Percentiles rank a stretch among this genome's conserved stretches.
phyloP scores from a whole-genome alignment of 2,888 invertebrate species.

The Apamea crenata region DNA sequence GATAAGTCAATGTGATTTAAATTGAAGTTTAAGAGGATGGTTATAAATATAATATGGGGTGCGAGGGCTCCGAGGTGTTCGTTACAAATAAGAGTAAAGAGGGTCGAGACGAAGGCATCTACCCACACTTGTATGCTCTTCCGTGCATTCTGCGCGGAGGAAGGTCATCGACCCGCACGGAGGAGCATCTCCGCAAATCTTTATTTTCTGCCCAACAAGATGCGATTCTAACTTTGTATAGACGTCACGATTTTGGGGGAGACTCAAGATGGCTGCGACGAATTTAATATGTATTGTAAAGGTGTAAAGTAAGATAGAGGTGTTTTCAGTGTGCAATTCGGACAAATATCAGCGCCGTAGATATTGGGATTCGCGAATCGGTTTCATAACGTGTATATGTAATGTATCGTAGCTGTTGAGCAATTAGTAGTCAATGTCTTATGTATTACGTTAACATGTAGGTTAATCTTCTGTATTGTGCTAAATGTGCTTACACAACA shows the following conservation, averaged over 20 bases:
- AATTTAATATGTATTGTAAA: conserved; percentile 40
- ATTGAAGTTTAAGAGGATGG: conserved; percentile 66
- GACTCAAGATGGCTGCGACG: conserved; percentile 44
- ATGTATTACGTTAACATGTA: conserved; percentile 42
- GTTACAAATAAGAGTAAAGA: conserved; percentile 76
- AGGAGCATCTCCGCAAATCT: conserved; percentile 86
- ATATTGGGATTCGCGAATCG: conserved; percentile 6
- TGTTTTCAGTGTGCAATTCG: conserved; percentile 13
- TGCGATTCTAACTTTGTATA: conserved; percentile 72
- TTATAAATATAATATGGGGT: conserved; percentile 70
- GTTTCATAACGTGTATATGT: conserved; percentile 27
- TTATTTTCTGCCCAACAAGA: conserved; percentile 77
- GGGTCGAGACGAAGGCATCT: conserved; percentile 75
- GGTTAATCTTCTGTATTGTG: conserved; percentile 50
- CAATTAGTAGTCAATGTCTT: conserved; percentile 35
- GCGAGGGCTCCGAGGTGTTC: conserved; percentile 63
- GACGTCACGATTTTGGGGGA: conserved; percentile 56
- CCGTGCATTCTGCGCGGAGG: conserved; percentile 81
- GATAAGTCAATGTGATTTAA: conserved; percentile 60
- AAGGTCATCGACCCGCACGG: conserved; percentile 82
- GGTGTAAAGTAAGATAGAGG: conserved; percentile 4
- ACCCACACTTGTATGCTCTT: conserved; percentile 78
- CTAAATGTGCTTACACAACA: conserved; percentile 40
- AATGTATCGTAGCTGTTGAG: conserved; percentile 25
- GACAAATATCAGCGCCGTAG: neutral